Evolutionary conservation across 2,888 invertebrate genomes (phyloP).

Genomic region (Incurvaria masculella): DNA sequence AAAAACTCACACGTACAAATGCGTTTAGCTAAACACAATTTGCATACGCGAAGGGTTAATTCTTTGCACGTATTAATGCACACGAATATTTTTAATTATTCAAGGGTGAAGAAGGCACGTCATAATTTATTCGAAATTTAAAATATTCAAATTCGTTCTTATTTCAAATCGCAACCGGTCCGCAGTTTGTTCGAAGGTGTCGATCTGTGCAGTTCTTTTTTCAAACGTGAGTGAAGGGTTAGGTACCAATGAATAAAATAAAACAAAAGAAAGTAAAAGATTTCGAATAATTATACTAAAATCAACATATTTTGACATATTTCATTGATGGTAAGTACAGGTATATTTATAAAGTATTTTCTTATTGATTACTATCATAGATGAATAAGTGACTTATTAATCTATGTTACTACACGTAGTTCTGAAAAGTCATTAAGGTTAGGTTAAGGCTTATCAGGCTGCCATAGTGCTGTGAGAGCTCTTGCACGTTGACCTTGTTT

Average conservation of each 20-base stretch:
- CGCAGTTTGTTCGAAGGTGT: not conserved
- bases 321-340: too few relatives aligned
- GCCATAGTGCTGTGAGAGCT: too few relatives aligned
- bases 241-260: not conserved
- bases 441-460: too few relatives aligned
- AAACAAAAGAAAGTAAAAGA: not conserved
- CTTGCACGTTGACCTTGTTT: too few relatives aligned
- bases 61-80: slow-evolving; percentile 49
- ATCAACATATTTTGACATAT: too few relatives aligned
- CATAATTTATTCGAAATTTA: not conserved
- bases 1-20: slow-evolving; percentile 13
- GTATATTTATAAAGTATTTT: too few relatives aligned
- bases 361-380: too few relatives aligned
- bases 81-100: slow-evolving; percentile 57
- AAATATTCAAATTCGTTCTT: not conserved
- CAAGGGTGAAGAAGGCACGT: slow-evolving; percentile 33
- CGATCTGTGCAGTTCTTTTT: not conserved
- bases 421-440: too few relatives aligned
- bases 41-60: slow-evolving; percentile 51
- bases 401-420: too few relatives aligned
- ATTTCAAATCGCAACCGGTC: not conserved
- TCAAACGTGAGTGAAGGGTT: not conserved
- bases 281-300: too few relatives aligned
- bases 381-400: too few relatives aligned
- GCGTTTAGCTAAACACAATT: slow-evolving; percentile 36